phyloP scores from a whole-genome alignment of 2,888 invertebrate genomes.

The Bombylius major region DNA sequence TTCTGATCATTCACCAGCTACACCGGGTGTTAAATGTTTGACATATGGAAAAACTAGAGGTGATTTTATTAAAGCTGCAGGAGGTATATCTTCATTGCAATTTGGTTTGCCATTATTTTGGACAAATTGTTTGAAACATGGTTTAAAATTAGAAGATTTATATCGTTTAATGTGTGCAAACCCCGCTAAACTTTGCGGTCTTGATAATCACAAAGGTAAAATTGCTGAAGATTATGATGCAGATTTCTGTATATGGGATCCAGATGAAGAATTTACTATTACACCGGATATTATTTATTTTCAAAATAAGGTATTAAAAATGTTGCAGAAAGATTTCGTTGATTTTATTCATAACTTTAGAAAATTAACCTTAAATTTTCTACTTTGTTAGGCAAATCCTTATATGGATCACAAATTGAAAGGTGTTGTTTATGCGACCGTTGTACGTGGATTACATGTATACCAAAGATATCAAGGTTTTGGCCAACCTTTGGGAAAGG shows the following conservation, averaged over 20 bases:
- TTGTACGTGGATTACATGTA: constrained; percentile 50
- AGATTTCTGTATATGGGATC: constrained; percentile 59
- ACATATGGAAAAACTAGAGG: constrained; percentile 37
- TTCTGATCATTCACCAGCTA: constrained; percentile 57
- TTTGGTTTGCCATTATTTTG: constrained; percentile 56
- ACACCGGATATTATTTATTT: constrained; percentile 46
- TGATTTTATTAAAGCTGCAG: constrained; percentile 58
- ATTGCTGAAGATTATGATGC: constrained; percentile 52
- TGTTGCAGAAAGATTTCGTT: neutral
- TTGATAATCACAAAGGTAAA: constrained; percentile 48
- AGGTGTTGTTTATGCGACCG: constrained; percentile 52
- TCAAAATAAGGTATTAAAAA: constrained; percentile 48
- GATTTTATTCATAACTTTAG: neutral
- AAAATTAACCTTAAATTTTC: no score
- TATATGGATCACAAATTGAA: constrained; percentile 47
- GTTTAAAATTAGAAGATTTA: constrained; percentile 42
- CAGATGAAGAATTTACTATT: constrained; percentile 46
- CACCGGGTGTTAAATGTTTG: constrained; percentile 46
- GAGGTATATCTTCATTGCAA: constrained; percentile 60
- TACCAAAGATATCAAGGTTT: constrained; percentile 37
- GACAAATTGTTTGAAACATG: constrained; percentile 47
- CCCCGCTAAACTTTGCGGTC: constrained; percentile 49
- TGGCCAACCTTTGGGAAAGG: constrained; percentile 33
- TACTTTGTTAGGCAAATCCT: constrained; percentile 44
- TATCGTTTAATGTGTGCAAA: constrained; percentile 46